Base-by-base conservation (phyloP, 2,797 vertebrate species). In the Leuciscus waleckii region DNA sequence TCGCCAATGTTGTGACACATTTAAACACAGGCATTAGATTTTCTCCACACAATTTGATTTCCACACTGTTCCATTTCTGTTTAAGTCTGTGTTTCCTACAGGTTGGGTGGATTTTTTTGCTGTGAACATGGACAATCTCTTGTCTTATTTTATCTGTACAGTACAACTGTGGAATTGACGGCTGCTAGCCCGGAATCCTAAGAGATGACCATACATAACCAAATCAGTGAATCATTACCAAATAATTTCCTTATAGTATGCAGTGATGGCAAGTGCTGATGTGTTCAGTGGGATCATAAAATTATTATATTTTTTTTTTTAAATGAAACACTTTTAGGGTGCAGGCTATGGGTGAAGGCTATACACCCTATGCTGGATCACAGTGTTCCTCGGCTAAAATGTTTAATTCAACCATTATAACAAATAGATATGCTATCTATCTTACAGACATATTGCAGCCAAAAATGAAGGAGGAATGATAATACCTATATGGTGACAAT, bases 231-330 rank as follows among this genome's bases (percentile, higher is more conserved):
- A 49, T 5, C 14, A 49, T 49, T 49, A 49, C 46, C 46, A 5
- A 16, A 5, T 49, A 4, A 46, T 46, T 46, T 39, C 84, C 90
- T 90, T 87, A 88, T 87, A 95, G 92, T 63, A 43, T 67, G 61
- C 21, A 35, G 7, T 35, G 13, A 68, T 80, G 29, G 95, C 96
- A 97, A 97, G 97, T 96, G 97, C 95, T 96, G 97, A 97, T 97
- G 96, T 97, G 96, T 95, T 95, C 91, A 95, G 93, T 93, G 94
- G 92, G 95, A 96, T 95, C 94, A 95, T 43, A 3, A 0, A 43
- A 43, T 43, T 41, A 10, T 41, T 41, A 41, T 41, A 2, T 9
- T 41, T 10, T 2, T 39, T 11, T 43, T 43, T 43, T 11, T 11
- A 43, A 41, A 41, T 43, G 41, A 43, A 11, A 43, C 4, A 49